Evolutionary conservation across 1,140 invertebrate genomes (phyloP).

Genomic region (Neodiprion pinetum): DNA sequence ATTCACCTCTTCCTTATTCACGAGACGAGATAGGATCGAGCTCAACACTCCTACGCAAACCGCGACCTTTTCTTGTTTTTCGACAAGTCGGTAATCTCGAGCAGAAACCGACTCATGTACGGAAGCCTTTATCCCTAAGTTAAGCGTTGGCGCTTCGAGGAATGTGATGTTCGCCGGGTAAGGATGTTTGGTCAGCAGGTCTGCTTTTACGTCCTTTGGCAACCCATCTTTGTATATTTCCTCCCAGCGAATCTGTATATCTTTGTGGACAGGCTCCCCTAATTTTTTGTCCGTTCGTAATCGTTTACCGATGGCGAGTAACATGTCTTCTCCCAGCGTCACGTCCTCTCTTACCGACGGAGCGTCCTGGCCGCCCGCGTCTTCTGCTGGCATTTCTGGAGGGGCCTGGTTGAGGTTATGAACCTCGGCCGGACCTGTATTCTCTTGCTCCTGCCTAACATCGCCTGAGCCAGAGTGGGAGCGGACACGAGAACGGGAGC

Average conservation of each 20-base stretch:
- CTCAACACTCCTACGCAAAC: constrained; percentile 6
- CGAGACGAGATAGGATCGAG: background rate
- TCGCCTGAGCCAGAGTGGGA: background rate
- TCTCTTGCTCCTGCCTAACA: background rate
- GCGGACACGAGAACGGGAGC: background rate
- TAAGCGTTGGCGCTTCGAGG: constrained; percentile 3
- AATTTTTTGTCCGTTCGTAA: background rate
- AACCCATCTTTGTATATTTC: constrained; percentile 5
- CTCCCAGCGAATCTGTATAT: constrained; percentile 1
- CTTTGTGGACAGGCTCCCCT: background rate
- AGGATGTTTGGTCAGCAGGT: background rate
- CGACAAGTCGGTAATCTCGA: constrained; percentile 8
- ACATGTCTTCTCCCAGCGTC: constrained; percentile 1
- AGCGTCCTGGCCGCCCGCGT: background rate
- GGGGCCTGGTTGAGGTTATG: background rate
- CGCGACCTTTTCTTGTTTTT: constrained; percentile 9
- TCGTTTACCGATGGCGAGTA: constrained; percentile 2
- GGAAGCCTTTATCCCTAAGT: constrained; percentile 8
- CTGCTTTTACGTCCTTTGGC: constrained; percentile 1
- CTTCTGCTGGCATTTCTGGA: background rate
- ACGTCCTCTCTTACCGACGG: background rate
- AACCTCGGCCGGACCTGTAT: too few relatives aligned
- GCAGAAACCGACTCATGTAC: background rate
- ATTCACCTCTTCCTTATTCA: background rate
- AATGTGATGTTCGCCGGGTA: background rate